Percentiles rank a stretch among this genome's conserved stretches.
Evolutionary conservation across 2,797 vertebrate genomes (phyloP).

Genomic region (Hydrophis major): DNA sequence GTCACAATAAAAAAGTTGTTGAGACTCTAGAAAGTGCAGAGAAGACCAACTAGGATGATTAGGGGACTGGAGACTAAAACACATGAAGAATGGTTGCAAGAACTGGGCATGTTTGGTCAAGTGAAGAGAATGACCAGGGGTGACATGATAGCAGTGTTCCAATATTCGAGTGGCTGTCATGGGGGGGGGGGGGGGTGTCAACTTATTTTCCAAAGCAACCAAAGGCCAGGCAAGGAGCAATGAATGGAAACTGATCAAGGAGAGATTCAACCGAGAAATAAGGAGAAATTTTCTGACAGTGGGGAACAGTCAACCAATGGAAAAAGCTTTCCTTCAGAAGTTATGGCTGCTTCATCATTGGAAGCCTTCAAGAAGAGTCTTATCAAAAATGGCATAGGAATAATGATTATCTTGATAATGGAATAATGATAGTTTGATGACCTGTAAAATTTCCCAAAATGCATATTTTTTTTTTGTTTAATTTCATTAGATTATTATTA

Average conservation of each 20-base stretch:
- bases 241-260: not conserved
- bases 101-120: not conserved
- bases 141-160: not conserved
- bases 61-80: not conserved
- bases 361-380: not conserved
- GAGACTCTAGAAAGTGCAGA: not conserved
- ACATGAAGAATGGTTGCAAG: not conserved
- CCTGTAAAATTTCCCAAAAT: not conserved
- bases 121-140: not conserved
- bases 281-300: not conserved
- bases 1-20: not conserved
- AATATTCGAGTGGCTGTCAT: not conserved
- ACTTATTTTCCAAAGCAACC: not conserved
- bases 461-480: not conserved
- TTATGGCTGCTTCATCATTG: not conserved
- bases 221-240: not conserved
- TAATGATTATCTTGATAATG: not conserved
- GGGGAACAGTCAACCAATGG: not conserved
- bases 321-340: not conserved
- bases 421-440: not conserved
- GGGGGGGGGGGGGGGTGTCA: not conserved
- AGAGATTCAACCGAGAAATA: not conserved
- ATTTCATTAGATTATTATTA: not conserved
- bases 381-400: not conserved
- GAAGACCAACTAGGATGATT: not conserved